Evolutionary conservation across 2,113 vertebrate genomes (phyloP).

Genomic region (Pontoporia blainvillei): DNA sequence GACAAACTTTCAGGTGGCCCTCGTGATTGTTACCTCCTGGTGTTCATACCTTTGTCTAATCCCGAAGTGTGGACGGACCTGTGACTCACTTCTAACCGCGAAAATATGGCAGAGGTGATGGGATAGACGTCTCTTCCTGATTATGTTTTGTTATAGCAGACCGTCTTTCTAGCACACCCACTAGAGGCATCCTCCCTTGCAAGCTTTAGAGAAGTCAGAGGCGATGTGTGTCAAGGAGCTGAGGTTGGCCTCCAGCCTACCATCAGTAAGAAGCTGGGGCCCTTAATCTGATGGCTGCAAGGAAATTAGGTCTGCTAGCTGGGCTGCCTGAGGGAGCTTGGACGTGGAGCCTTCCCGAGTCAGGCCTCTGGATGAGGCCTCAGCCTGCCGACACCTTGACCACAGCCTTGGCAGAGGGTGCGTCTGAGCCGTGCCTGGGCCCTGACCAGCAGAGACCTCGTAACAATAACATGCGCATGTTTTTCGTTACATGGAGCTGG

Average conservation of each 20-base stretch:
- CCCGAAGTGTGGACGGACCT: neutral
- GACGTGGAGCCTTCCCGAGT: no score
- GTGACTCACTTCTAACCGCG: neutral
- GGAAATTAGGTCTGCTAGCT: neutral
- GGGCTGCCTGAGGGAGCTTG: neutral
- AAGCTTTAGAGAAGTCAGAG: neutral
- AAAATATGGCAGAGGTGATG: no score
- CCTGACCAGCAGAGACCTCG: neutral
- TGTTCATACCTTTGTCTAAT: neutral
- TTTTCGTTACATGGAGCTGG: neutral
- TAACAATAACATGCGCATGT: neutral
- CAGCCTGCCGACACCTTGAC: neutral
- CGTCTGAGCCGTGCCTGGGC: neutral
- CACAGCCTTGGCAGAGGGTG: neutral
- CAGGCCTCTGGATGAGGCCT: fast-evolving
- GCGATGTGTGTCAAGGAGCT: neutral
- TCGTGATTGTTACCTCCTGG: neutral
- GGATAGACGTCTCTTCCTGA: neutral
- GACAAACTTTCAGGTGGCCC: neutral
- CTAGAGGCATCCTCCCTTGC: neutral
- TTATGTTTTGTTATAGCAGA: no score
- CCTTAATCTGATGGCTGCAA: neutral
- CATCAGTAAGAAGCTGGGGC: neutral
- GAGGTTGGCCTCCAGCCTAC: neutral
- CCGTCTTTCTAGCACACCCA: neutral